These are phyloP conservation scores for Sceloporus tristichus DNA, from an alignment of 2,113 vertebrate genomes.

Conservation along the genomic window DNA sequence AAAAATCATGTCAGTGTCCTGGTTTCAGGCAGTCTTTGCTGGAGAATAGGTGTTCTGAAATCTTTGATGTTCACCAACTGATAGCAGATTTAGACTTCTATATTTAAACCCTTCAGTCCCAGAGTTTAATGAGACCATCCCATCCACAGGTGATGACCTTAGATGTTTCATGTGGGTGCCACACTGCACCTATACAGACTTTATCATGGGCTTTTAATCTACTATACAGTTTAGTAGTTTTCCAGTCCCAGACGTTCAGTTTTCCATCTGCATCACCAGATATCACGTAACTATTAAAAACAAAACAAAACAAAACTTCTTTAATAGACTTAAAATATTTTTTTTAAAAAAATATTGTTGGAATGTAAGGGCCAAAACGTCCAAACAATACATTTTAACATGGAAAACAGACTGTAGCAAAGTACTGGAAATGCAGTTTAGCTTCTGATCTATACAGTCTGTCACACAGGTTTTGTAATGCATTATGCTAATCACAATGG, in stretches of 20 bases:
- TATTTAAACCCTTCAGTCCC: constrained; percentile 82
- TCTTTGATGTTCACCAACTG: background rate
- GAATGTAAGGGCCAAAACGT: background rate
- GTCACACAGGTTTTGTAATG: background rate
- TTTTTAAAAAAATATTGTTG: background rate
- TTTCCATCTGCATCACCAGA: constrained; percentile 99
- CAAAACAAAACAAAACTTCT: constrained; percentile 19
- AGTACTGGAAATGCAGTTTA: background rate
- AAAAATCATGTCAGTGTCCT: constrained; percentile 16
- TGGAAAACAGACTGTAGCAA: background rate
- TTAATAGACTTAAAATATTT: background rate
- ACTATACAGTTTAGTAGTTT: constrained; percentile 98
- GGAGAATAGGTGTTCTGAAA: constrained; percentile 21
- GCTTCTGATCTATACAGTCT: background rate
- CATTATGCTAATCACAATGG: background rate
- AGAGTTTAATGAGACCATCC: constrained; percentile 98
- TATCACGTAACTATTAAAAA: constrained; percentile 90
- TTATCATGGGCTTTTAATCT: constrained; percentile 98
- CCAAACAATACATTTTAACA: background rate
- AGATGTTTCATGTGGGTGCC: constrained; percentile 98
- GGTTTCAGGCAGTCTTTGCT: constrained; percentile 24
- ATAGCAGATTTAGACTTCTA: background rate
- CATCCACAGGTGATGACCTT: constrained; percentile 98
- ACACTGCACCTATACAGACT: constrained; percentile 97
- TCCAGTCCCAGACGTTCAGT: constrained; percentile 99